These are phyloP conservation scores for Matsumurasca onukii DNA, from an alignment of 1,140 invertebrate genomes.

Conservation along the genomic window DNA sequence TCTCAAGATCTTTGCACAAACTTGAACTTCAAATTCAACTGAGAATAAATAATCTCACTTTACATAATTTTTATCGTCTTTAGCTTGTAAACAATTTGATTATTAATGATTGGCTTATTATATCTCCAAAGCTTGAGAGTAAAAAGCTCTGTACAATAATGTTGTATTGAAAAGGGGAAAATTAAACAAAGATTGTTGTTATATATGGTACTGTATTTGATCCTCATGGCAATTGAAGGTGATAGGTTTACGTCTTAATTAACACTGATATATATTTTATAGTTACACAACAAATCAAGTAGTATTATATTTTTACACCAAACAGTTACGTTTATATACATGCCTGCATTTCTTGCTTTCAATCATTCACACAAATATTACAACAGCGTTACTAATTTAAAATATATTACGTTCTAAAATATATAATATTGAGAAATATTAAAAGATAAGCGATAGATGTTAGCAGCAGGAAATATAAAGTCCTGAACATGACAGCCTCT, in stretches of 20 bases:
- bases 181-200: not conserved
- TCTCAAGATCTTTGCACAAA: too few relatives aligned
- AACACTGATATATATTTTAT: constrained; percentile 26
- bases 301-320: constrained; percentile 23
- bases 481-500: not conserved
- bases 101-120: too few relatives aligned
- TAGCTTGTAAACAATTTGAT: too few relatives aligned
- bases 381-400: constrained; percentile 25
- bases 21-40: too few relatives aligned
- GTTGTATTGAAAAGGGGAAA: not conserved
- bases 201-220: constrained; percentile 17
- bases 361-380: constrained; percentile 24
- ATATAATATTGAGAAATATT: constrained; percentile 20
- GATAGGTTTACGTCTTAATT: not conserved
- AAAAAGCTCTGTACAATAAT: too few relatives aligned
- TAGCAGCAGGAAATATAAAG: constrained; percentile 15
- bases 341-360: constrained; percentile 24
- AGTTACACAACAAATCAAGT: constrained; percentile 26
- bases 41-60: too few relatives aligned
- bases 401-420: constrained; percentile 23
- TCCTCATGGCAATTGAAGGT: constrained; percentile 22
- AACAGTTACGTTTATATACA: constrained; percentile 25
- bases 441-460: constrained; percentile 21
- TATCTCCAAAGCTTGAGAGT: too few relatives aligned
- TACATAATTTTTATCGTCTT: too few relatives aligned